Evolutionary conservation across 2,113 vertebrate species (phyloP), one percentile per base, ranked within the genome.

Genomic region (Paramisgurnus dabryanus): DNA sequence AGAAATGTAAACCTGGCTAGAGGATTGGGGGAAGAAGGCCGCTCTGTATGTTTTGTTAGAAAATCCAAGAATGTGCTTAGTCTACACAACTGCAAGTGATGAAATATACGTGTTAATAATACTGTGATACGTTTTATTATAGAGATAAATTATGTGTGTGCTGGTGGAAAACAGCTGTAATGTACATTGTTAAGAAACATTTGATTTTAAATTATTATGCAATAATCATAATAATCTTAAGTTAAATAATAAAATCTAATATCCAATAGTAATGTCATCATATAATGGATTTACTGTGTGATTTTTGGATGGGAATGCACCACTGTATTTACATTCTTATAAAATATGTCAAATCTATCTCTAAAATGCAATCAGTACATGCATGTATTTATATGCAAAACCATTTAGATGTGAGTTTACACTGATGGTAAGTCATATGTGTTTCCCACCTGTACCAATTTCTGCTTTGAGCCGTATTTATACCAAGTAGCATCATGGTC

Each of bases 61-160:
- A 69, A 69, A 69, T 34, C 18, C 50, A 11, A 50, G 22, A 68
- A 69, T 69, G 67, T 50, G 67, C 67, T 69, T 69, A 49, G 67
- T 22, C 43, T 49, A 69, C 67, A 69, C 45, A 69, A 50, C 18
- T 0, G 22, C 58, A 81, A 79, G 73, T n/a, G n/a, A 15, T 49
- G 64, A 67, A 49, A 55, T 55, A 22, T 63, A 12, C 8, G 45
- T 79, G 49, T 74, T 68, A 76, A 66, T 79, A 80, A 71, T 76
- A 58, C 50, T 49, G 55, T 50, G 22, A 4, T 58, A 65, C 72
- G 57, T 79, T 57, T 64, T 34, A 61, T 53, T 58, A 61, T 8
- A 68, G 65, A 67, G 66, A 81, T 80, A 76, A 82, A 85, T 78
- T 47, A 70, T 82, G 81, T n/a, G 41, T 75, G 43, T 68, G 61